Evolutionary conservation across 2,113 vertebrate genomes (phyloP).

Genomic region (Manacus vitellinus): DNA sequence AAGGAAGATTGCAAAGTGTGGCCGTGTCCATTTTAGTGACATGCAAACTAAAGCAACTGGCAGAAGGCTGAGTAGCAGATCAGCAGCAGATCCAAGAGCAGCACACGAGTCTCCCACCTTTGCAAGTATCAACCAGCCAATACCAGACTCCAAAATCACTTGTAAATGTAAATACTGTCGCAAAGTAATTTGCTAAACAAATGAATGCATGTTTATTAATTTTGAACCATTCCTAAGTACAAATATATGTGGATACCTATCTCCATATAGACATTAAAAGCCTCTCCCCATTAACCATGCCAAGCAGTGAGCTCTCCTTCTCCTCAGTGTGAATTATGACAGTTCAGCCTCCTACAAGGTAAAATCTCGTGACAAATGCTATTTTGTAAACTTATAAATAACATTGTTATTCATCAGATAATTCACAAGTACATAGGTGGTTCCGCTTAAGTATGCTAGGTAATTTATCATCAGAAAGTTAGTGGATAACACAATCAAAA

Average conservation of each 20-base stretch:
- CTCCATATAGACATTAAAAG: not conserved
- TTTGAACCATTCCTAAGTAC: not conserved
- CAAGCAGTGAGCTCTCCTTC: not conserved
- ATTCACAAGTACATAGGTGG: not conserved
- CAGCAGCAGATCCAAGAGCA: not conserved
- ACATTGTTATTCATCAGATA: not conserved
- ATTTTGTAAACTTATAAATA: not conserved
- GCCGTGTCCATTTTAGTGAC: not conserved
- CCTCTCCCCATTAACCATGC: not conserved
- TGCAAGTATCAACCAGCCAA: not conserved
- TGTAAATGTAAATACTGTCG: not conserved
- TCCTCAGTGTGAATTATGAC: accelerated
- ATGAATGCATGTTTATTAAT: not conserved
- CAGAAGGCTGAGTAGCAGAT: not conserved
- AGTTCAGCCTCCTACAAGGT: not conserved
- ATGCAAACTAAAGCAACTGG: not conserved
- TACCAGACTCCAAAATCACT: not conserved
- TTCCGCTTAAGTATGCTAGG: not conserved
- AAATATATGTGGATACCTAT: not conserved
- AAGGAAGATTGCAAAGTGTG: accelerated
- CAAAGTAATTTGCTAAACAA: not conserved
- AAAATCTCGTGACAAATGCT: not conserved
- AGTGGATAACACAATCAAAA: not conserved
- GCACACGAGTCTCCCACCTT: not conserved
- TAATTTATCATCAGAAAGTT: not conserved